These are phyloP conservation scores for Silurus asotus DNA, from an alignment of 2,113 vertebrate species.

Conservation along the genomic window DNA sequence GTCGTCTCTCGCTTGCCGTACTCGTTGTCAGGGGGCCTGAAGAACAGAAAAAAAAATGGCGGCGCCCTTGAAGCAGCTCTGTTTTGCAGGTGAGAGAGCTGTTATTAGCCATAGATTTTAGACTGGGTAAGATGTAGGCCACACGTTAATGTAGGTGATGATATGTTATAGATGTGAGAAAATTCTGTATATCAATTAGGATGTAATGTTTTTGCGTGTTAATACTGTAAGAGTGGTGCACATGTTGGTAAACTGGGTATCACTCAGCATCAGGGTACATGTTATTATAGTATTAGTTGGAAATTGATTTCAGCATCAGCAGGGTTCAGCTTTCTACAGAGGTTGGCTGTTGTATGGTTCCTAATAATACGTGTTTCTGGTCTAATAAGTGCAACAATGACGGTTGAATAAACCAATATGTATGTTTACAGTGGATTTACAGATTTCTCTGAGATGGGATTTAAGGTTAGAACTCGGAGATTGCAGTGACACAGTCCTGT, in stretches of 20 bases:
- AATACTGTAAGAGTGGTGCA: neutral
- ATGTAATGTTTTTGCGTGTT: neutral
- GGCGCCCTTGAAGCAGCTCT: slow-evolving; percentile 64
- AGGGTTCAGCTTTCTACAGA: neutral
- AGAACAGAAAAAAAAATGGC: slow-evolving; percentile 65
- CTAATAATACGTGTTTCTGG: neutral
- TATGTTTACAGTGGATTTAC: neutral
- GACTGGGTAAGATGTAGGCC: too few relatives aligned
- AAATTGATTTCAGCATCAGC: neutral
- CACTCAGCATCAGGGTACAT: neutral
- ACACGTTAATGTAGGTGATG: neutral
- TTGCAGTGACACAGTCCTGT: neutral
- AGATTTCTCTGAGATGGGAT: neutral
- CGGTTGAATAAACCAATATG: neutral
- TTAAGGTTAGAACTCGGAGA: neutral
- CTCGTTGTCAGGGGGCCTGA: too few relatives aligned
- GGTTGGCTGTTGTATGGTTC: neutral
- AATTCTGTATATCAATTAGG: too few relatives aligned
- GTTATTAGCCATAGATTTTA: neutral
- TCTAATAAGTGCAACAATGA: neutral
- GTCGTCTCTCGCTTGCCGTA: slow-evolving; percentile 46
- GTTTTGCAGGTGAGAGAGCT: slow-evolving; percentile 66
- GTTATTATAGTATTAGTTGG: neutral
- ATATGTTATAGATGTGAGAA: too few relatives aligned
- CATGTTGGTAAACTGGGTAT: neutral